Conservation (phyloP, 2,888 invertebrate species). For the Sarcophaga variegata region DNA sequence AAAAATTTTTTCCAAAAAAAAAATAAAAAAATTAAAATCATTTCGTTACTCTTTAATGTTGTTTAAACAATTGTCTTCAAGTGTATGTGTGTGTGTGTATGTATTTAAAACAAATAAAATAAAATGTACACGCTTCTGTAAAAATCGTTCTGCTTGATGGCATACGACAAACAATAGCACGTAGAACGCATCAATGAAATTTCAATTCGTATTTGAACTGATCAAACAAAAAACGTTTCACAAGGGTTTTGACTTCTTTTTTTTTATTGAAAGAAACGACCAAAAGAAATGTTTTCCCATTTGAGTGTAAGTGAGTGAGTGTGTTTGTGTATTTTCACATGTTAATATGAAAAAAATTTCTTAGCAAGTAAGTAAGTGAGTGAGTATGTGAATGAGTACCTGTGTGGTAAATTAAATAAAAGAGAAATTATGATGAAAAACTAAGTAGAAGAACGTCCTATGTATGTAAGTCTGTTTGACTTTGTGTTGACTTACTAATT, state of each 20-base stretch:
- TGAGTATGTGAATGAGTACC: neutral
- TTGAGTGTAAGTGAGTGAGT: neutral
- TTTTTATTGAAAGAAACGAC: neutral
- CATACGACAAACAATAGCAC: neutral
- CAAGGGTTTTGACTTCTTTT: neutral
- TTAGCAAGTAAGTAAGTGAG: too few species aligned
- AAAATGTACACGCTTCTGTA: constrained; percentile 44
- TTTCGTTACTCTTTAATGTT: too few species aligned
- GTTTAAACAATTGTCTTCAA: too few species aligned
- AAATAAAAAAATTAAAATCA: too few species aligned
- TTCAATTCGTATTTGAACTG: neutral
- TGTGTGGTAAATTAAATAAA: constrained; percentile 17
- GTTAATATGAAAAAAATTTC: neutral
- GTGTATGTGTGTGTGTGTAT: too few species aligned
- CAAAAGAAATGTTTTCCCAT: neutral
- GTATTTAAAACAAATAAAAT: neutral
- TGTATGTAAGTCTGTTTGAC: too few species aligned
- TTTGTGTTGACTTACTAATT: neutral
- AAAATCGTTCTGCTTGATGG: constrained; percentile 19
- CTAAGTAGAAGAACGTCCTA: neutral
- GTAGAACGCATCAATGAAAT: constrained; percentile 22
- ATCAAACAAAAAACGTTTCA: neutral
- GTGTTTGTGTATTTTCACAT: constrained; percentile 6
- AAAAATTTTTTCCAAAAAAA: too few species aligned
- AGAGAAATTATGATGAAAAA: constrained; percentile 4